Evolutionary conservation across 2,113 vertebrate species (phyloP).

Genomic region (Reinhardtius hippoglossoides): DNA sequence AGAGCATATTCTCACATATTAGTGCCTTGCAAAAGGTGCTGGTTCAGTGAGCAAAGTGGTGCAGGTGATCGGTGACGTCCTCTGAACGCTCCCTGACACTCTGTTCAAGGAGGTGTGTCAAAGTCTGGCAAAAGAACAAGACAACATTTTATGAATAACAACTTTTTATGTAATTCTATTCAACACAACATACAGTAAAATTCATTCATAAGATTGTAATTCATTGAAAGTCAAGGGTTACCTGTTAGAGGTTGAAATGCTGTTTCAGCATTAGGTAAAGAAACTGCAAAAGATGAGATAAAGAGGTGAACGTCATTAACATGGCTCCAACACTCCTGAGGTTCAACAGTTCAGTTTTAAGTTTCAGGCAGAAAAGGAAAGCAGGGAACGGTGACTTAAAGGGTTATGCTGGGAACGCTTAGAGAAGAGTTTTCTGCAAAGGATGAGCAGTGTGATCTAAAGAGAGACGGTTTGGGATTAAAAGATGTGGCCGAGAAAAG

Average conservation of each 20-base stretch:
- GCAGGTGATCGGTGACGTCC: constrained; percentile 38
- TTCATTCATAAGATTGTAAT: not conserved
- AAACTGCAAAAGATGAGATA: constrained; percentile 70
- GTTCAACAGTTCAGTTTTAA: not conserved
- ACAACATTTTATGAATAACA: not conserved
- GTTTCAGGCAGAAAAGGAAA: not conserved
- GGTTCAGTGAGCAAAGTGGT: constrained; percentile 53
- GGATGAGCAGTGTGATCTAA: constrained; percentile 21
- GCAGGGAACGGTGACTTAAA: rapidly evolving
- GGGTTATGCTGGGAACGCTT: not conserved
- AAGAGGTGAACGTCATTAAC: not conserved
- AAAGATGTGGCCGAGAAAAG: not conserved
- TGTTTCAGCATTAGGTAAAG: constrained; percentile 75
- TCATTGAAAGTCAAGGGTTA: constrained; percentile 34
- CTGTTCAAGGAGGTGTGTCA: constrained; percentile 10
- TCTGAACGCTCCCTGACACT: not conserved
- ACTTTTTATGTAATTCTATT: not conserved
- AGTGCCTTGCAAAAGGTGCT: constrained; percentile 70
- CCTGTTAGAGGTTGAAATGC: constrained; percentile 61
- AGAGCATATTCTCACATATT: constrained; percentile 54
- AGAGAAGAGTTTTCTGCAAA: not conserved
- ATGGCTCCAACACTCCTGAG: not conserved
- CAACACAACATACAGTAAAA: no score
- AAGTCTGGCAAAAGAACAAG: constrained; percentile 15
- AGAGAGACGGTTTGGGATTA: constrained; percentile 5